Percentiles rank a stretch among this genome's conserved stretches.
These are phyloP conservation scores for Ceratina calcarata DNA, from an alignment of 1,140 invertebrate species.

Conservation along the genomic window DNA sequence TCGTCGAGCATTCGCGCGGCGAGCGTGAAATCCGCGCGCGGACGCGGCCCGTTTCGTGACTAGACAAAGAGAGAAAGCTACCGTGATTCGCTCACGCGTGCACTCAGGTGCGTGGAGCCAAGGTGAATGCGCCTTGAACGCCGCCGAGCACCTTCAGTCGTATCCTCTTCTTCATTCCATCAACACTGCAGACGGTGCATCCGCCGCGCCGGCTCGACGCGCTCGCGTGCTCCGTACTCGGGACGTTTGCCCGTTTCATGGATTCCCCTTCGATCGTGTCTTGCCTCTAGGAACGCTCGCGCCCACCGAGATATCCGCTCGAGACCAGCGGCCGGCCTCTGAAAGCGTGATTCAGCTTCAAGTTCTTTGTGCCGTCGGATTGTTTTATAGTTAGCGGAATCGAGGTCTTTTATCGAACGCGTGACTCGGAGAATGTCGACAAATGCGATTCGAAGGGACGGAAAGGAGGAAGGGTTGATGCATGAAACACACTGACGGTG, in stretches of 20 bases:
- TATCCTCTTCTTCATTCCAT: constrained; percentile 70
- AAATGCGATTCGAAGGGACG: neutral
- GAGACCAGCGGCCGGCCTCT: neutral
- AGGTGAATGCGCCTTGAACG: constrained; percentile 71
- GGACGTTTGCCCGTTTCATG: constrained; percentile 15
- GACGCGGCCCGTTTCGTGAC: neutral
- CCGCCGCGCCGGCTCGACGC: constrained; percentile 19
- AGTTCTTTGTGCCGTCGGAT: constrained; percentile 1
- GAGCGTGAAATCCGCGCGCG: constrained; percentile 14
- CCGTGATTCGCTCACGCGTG: constrained; percentile 62
- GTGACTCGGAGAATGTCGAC: neutral
- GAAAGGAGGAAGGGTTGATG: neutral
- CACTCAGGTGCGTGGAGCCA: constrained; percentile 63
- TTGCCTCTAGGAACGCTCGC: neutral
- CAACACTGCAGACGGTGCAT: constrained; percentile 60
- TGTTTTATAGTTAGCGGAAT: constrained; percentile 13
- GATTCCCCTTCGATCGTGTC: constrained; percentile 12
- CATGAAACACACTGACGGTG: neutral
- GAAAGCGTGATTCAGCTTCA: constrained; percentile 17
- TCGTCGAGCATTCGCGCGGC: constrained; percentile 32
- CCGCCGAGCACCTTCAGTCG: constrained; percentile 68
- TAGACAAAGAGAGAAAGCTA: constrained; percentile 18
- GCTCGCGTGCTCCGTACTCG: constrained; percentile 9
- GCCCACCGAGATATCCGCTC: neutral
- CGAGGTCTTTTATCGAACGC: neutral